Evolutionary conservation across 2,113 vertebrate genomes (phyloP).

Genomic region (Pelecanus crispus): DNA sequence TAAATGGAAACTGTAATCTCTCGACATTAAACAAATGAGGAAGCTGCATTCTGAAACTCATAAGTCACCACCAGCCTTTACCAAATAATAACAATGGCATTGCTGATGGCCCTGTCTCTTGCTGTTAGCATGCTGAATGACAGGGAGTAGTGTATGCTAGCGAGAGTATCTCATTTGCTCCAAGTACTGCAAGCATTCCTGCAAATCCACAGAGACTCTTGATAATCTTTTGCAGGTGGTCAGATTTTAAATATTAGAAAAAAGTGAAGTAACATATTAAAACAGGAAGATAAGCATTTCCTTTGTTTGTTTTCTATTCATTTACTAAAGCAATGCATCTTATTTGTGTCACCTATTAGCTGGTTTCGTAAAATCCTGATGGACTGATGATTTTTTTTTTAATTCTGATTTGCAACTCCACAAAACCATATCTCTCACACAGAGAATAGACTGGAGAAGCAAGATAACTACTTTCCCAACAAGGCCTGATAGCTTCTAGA

Average conservation of each 20-base stretch:
- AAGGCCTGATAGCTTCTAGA: conserved; percentile 15
- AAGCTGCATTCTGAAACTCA: conserved; percentile 45
- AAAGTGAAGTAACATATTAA: conserved; percentile 1
- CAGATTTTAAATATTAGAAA: conserved; percentile 51
- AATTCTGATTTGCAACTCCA: not conserved
- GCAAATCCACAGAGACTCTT: conserved; percentile 21
- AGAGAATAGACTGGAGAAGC: not conserved
- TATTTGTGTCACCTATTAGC: not conserved
- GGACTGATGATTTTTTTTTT: not conserved
- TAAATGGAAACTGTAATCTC: conserved; percentile 57
- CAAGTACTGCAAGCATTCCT: conserved; percentile 39
- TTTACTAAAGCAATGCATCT: conserved; percentile 31
- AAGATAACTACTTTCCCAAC: conserved; percentile 3
- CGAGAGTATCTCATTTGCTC: conserved; percentile 13
- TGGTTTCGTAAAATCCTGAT: not conserved
- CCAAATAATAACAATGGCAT: conserved; percentile 41
- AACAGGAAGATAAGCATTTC: conserved; percentile 50
- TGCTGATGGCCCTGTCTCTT: not conserved
- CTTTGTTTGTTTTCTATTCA: conserved; percentile 36
- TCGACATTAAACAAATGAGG: conserved; percentile 48
- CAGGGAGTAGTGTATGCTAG: not conserved
- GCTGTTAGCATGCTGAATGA: not conserved
- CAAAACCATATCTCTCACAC: not conserved
- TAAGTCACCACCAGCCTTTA: conserved; percentile 56
- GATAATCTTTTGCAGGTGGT: conserved; percentile 57